phyloP scores from a whole-genome alignment of 2,113 vertebrate genomes.

The Casuarius casuarius region DNA sequence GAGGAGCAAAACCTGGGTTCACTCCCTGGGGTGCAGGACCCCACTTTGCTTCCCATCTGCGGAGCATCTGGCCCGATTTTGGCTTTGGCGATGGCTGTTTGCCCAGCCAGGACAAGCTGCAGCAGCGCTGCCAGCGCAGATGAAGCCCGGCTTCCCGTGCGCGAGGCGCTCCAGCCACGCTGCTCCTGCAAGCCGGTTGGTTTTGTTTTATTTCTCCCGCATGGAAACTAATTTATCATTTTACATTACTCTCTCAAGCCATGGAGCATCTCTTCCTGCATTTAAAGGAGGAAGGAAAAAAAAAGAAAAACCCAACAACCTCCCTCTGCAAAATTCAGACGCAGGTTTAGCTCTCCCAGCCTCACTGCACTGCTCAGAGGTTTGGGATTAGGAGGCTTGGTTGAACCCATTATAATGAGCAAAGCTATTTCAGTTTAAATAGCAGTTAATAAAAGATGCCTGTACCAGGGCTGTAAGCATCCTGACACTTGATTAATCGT shows the following conservation, averaged over 20 bases:
- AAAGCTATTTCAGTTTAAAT: not conserved
- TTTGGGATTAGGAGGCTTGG: not conserved
- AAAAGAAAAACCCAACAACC: not conserved
- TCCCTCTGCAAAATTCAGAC: accelerated
- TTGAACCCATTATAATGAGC: not conserved
- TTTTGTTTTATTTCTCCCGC: not conserved
- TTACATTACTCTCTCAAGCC: not conserved
- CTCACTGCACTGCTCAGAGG: accelerated
- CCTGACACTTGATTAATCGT: not conserved
- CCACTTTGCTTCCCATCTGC: not conserved
- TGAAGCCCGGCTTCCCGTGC: not conserved
- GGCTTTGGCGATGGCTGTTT: not conserved
- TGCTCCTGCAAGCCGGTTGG: not conserved
- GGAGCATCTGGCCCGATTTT: not conserved
- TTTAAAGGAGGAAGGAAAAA: not conserved
- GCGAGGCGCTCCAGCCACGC: not conserved
- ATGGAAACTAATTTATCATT: not conserved
- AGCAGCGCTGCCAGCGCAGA: not conserved
- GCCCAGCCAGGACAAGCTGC: too few relatives aligned
- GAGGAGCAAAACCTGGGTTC: not conserved
- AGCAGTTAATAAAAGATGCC: not conserved
- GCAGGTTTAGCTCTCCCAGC: not conserved
- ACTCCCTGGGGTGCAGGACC: not conserved
- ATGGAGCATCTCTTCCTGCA: not conserved
- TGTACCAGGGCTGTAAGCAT: not conserved